Base-by-base conservation (phyloP, 2,797 vertebrate species). In the Nothura maculosa region DNA sequence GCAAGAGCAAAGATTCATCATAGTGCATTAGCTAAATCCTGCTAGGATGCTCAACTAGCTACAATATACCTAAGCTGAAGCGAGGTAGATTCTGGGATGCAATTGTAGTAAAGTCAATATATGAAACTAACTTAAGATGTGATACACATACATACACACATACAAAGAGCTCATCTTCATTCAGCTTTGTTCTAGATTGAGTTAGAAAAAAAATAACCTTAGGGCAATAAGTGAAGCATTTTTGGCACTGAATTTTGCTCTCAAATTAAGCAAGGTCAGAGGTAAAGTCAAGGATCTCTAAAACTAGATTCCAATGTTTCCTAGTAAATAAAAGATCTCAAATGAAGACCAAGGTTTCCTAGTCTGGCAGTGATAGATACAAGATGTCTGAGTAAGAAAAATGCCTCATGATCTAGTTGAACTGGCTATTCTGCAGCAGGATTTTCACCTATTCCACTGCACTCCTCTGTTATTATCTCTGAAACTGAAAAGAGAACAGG, bases 301-400 rank as follows among this genome's bases (percentile, higher is more conserved):
- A 89, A 87, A 70, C n/a, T 43, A 84, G 30, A 54, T 32, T 78
- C 54, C 81, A 92, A 87, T 86, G 38, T 67, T 57, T 90, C 61
- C 70, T 73, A 60, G 47, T 54, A 86, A 77, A 81, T 11, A 55
- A 47, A 55, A 47, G 20, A 67, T 47, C 42, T 85, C 66, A 8
- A 67, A 32, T 92, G 88, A 88, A 95, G 93, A 90, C 68, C 13
- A 69, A 73, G 34, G 50, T 86, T 78, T 90, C 50, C 0, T 3
- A 60, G 20, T 76, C 42, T 78, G 43, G 38, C 67, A 43, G 42
- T 34, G 55, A 79, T 58, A 76, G 38, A 76, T 14, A 43, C 9
- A 57, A 74, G 50, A 38, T 62, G 7, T 72, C 74, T 1, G 1
- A 73, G 87, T 73, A 63, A 45, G 14, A 57, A 77, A 82, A 89